Evolutionary conservation across 2,113 vertebrate genomes (phyloP).

Genomic region (Chamaetylas fuelleborni): DNA sequence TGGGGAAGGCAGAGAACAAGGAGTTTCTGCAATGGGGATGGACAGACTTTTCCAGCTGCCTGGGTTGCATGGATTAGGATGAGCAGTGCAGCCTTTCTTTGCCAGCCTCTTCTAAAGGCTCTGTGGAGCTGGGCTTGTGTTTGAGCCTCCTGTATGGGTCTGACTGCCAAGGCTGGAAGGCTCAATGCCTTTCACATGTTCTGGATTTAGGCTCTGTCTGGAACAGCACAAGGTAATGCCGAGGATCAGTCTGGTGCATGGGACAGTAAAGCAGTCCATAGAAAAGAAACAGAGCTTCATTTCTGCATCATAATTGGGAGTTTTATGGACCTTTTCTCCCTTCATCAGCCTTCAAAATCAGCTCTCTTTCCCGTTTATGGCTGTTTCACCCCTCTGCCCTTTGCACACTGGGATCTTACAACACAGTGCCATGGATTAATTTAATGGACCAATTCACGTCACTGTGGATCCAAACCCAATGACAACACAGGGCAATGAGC

Average conservation of each 20-base stretch:
- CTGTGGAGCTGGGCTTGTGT: background rate
- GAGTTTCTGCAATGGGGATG: background rate
- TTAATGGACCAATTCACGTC: background rate
- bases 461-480: background rate
- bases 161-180: background rate
- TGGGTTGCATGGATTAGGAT: background rate
- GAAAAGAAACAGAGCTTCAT: background rate
- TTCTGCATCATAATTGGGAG: background rate
- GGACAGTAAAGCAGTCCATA: background rate
- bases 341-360: background rate
- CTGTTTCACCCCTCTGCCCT: background rate
- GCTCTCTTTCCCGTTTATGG: background rate
- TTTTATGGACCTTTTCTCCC: conserved; percentile 20
- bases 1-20: background rate
- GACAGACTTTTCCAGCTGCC: background rate
- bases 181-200: conserved; percentile 14
- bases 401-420: rapidly evolving
- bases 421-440: background rate
- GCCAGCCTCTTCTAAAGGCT: background rate
- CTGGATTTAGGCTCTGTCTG: conserved; percentile 30
- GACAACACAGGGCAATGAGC: background rate
- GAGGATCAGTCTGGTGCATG: background rate
- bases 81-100: background rate
- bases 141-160: background rate
- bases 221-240: background rate